A percentile compares a stretch with the other conserved stretches of the same genome.
These are phyloP conservation scores for Artemia sinica DNA, from an alignment of 2,888 invertebrate species.

Conservation along the genomic window DNA sequence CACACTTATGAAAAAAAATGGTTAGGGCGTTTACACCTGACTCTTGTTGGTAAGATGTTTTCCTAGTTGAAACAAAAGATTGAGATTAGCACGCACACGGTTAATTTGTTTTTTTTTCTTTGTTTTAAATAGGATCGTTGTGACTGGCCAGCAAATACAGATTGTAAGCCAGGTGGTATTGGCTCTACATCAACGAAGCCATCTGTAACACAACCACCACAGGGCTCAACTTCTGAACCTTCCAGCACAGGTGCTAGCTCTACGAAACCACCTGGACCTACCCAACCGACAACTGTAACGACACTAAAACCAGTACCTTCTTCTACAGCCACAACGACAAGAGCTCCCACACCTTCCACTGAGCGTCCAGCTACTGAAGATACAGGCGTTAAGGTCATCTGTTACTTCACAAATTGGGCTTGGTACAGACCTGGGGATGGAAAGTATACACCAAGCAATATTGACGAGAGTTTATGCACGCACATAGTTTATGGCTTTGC, in stretches of 20 bases:
- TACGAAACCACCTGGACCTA: slow-evolving; percentile 25
- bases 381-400: slow-evolving; percentile 53
- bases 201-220: slow-evolving; percentile 25
- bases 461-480: slow-evolving; percentile 67
- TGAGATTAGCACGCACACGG: no score
- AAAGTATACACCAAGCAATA: slow-evolving; percentile 61
- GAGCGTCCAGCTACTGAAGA: not conserved
- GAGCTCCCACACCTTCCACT: slow-evolving; percentile 10
- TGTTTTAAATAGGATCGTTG: slow-evolving; percentile 41
- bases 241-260: slow-evolving; percentile 24
- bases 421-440: slow-evolving; percentile 73
- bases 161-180: slow-evolving; percentile 34
- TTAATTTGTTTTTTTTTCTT: slow-evolving; percentile 12
- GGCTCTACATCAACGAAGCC: slow-evolving; percentile 1
- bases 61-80: no score
- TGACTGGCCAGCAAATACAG: slow-evolving; percentile 57
- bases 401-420: slow-evolving; percentile 86
- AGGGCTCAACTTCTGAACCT: slow-evolving; percentile 12
- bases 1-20: no score
- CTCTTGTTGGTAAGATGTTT: no score
- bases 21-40: no score
- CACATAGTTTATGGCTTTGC: slow-evolving; percentile 86
- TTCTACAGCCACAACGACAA: slow-evolving; percentile 28
- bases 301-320: slow-evolving; percentile 27
- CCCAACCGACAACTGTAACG: slow-evolving; percentile 25